Conservation (phyloP, 2,888 invertebrate genomes). For the Drosophila fulvimacula region DNA sequence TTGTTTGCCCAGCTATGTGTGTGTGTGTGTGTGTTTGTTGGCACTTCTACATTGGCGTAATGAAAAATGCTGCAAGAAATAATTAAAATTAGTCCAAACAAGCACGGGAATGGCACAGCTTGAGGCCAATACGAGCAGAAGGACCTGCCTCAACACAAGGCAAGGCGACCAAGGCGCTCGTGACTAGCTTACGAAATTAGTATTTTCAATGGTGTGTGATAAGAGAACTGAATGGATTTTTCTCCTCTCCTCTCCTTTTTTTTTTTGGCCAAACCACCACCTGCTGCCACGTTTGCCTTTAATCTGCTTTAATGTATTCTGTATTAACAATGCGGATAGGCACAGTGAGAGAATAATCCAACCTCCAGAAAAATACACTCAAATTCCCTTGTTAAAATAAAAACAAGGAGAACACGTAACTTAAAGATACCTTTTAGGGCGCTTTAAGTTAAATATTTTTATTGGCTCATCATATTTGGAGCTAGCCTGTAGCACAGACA, state of each 20-base stretch:
- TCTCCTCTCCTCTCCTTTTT: neutral
- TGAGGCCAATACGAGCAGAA: slow-evolving; percentile 17
- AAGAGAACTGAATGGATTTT: slow-evolving; percentile 16
- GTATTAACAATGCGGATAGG: slow-evolving; percentile 36
- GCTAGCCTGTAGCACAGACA: neutral
- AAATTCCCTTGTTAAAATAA: slow-evolving; percentile 19
- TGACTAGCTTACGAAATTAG: slow-evolving; percentile 22
- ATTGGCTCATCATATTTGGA: neutral
- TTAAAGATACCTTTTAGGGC: neutral
- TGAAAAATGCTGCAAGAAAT: slow-evolving; percentile 45
- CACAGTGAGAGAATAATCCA: slow-evolving; percentile 5
- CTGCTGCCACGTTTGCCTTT: slow-evolving; percentile 33
- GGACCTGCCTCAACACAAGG: slow-evolving; percentile 29
- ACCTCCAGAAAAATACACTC: slow-evolving; percentile 10
- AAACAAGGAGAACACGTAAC: neutral
- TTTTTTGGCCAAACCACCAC: neutral
- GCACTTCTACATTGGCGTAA: slow-evolving; percentile 23
- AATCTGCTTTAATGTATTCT: slow-evolving; percentile 62
- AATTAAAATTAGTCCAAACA: slow-evolving; percentile 65
- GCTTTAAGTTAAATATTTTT: neutral
- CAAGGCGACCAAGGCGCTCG: neutral
- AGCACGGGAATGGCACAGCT: slow-evolving; percentile 4
- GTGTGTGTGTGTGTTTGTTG: slow-evolving; percentile 11
- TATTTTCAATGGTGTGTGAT: slow-evolving; percentile 6
- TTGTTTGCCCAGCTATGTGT: slow-evolving; percentile 11